Evolutionary conservation across 2,113 vertebrate genomes (phyloP).

Genomic region (Trematocara unimaculatum): DNA sequence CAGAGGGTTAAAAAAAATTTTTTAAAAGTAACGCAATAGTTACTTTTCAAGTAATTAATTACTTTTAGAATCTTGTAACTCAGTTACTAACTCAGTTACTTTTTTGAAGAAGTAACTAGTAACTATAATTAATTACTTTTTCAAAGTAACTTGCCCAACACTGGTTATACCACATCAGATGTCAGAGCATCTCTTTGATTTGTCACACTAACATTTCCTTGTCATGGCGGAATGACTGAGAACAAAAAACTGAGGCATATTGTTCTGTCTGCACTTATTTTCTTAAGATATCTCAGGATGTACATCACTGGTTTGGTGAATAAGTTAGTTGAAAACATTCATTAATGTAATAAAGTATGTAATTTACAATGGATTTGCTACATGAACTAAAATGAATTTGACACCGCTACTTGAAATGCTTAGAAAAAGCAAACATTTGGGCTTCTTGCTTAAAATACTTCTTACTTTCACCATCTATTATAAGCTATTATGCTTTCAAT

Average conservation of each 20-base stretch:
- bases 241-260: background rate
- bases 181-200: background rate
- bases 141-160: background rate
- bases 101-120: background rate
- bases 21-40: too few species aligned
- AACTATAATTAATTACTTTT: background rate
- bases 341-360: background rate
- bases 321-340: background rate
- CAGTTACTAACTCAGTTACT: background rate
- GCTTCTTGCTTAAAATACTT: background rate
- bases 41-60: too few species aligned
- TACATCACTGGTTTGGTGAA: background rate
- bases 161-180: background rate
- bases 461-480: background rate
- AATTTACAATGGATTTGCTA: background rate
- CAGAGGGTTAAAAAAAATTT: too few species aligned
- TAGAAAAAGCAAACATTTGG: background rate
- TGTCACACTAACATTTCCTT: background rate
- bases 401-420: background rate
- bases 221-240: background rate
- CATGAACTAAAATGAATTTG: background rate
- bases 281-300: background rate
- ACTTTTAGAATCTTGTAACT: too few species aligned
- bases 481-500: background rate
- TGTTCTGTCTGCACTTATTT: background rate